Evolutionary conservation across 2,113 vertebrate species (phyloP).

Genomic region (Microcebus ravelobensis): DNA sequence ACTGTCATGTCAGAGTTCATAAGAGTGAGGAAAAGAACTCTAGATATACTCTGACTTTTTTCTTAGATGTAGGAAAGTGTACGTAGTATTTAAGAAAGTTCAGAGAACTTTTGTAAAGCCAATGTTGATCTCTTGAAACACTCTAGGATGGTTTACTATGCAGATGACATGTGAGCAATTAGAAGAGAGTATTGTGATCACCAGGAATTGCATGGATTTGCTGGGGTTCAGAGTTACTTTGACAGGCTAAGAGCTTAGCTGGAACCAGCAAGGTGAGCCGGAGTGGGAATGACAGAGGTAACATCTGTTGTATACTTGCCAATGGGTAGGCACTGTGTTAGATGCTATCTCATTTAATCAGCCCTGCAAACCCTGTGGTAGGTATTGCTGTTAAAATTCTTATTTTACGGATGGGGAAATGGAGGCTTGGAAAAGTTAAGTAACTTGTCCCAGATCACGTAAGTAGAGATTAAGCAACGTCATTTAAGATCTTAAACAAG

Average conservation of each 20-base stretch:
- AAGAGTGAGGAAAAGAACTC: background rate
- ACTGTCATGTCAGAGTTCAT: background rate
- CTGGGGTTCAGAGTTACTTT: background rate
- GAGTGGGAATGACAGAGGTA: background rate
- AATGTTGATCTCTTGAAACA: background rate
- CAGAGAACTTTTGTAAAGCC: background rate
- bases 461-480: background rate
- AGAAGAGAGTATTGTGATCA: background rate
- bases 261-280: background rate
- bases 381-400: background rate
- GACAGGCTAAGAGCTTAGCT: background rate
- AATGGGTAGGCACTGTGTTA: background rate
- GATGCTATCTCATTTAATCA: background rate
- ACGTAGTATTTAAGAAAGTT: background rate
- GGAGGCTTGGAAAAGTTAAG: slow-evolving; percentile 1
- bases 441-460: background rate
- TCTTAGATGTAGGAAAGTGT: background rate
- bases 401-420: background rate
- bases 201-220: background rate
- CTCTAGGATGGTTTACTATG: background rate
- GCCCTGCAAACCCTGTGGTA: background rate
- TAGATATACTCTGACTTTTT: background rate
- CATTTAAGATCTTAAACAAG: background rate
- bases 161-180: background rate
- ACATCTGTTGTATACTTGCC: background rate